A percentile compares a stretch with the other conserved stretches of the same genome.
These are phyloP conservation scores for Rafetus swinhoei DNA, from an alignment of 2,113 vertebrate species.

Conservation along the genomic window DNA sequence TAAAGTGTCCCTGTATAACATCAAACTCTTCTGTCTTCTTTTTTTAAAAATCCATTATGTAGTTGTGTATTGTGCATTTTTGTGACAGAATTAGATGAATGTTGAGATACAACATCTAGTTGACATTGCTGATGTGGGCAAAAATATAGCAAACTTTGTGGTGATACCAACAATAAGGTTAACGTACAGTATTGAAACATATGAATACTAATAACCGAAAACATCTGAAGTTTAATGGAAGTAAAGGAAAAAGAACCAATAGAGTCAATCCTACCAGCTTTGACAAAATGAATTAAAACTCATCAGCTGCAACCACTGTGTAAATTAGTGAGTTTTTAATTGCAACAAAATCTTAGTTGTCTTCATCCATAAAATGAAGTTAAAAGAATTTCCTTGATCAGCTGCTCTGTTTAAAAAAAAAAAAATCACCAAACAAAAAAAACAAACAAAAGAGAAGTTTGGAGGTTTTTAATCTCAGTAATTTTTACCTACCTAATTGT, in stretches of 20 bases:
- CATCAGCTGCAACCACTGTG: not conserved
- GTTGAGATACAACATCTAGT: not conserved
- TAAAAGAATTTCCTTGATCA: not conserved
- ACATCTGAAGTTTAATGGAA: not conserved
- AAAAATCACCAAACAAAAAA: not conserved
- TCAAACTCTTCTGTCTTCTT: not conserved
- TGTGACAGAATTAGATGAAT: fast-evolving
- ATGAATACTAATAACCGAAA: not conserved
- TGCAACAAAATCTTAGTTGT: not conserved
- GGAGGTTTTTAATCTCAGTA: not conserved
- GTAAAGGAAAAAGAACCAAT: not conserved
- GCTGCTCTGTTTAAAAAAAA: not conserved
- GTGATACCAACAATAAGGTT: not conserved
- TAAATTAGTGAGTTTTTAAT: not conserved
- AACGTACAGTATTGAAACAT: fast-evolving
- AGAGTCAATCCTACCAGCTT: not conserved
- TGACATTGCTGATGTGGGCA: not conserved
- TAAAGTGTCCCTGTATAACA: not conserved
- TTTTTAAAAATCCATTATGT: not conserved
- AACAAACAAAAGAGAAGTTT: too few relatives aligned
- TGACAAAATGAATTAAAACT: not conserved
- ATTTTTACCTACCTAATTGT: slow-evolving; percentile 24
- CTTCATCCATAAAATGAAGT: not conserved
- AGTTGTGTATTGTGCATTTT: not conserved
- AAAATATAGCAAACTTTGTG: not conserved